Base-by-base conservation (phyloP, 2,888 invertebrate genomes). In the Eristalis tenax region DNA sequence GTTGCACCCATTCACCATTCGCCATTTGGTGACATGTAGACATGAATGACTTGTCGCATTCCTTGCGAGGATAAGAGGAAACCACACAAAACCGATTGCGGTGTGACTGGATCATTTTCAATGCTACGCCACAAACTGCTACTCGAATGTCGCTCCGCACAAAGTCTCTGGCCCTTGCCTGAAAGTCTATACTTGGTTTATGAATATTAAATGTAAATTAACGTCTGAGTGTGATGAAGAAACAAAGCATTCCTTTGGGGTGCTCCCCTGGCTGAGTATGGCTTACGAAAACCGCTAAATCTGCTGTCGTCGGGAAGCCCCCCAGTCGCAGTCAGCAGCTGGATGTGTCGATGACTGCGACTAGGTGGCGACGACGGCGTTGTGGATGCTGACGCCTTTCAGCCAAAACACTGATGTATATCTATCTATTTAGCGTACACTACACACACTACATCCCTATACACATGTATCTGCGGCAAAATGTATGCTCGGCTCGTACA, bases 161-260 rank as follows among this genome's bases (percentile, higher is more conserved):
- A 35, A 69, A 66, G 61, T 71, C 64, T 40, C 65, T 18, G 73
- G 73, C 78, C 73, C 77, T 71, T 40, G 83, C 43, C 66, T 68
- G 63, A 26, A 38, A 57, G 66, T 76, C 57, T 63, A 71, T 61
- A 76, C 40, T 11, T 65, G 82, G 61, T 38, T 71, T 71, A 64
- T 87, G 83, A 87, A 80, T 83, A 83, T 87, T 76, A 83, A 87
- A 83, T 79, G 23, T 71, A 80, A 86, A 83, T 83, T 80, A 80
- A 79, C 64, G 71, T 76, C 63, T 76, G 71, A 79, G 87, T 78
- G 65, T 74, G 77, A 74, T 43, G 70, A 43, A 59, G 63, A 65
- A 77, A 74, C 40, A 70, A 83, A 63, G 69, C 61, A 87, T 80
- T 87, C 87, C 87, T 80, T 80, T 56, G 68, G 80, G 83, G 18